These are phyloP conservation scores for Intellagama lesueurii DNA, from an alignment of 2,797 vertebrate species.

Conservation along the genomic window DNA sequence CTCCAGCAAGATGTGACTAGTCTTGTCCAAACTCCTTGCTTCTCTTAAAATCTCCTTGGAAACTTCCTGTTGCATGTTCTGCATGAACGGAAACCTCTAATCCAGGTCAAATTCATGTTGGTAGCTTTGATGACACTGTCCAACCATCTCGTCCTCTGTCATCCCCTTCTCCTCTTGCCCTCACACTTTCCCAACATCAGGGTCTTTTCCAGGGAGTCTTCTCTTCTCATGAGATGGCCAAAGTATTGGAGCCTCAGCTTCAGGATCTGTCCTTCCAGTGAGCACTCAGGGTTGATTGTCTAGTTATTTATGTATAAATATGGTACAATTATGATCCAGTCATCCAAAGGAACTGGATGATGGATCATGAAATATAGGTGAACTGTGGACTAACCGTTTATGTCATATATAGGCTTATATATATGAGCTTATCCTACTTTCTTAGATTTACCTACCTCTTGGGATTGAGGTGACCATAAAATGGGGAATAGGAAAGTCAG, in stretches of 20 bases:
- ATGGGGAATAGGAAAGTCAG: too few relatives aligned
- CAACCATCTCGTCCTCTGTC: too few relatives aligned
- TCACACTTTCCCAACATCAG: too few relatives aligned
- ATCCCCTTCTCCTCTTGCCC: too few relatives aligned
- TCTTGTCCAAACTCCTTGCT: neutral
- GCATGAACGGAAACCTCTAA: constrained; percentile 1
- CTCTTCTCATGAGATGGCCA: too few relatives aligned
- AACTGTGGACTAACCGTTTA: constrained; percentile 8
- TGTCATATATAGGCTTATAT: neutral
- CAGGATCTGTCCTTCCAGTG: too few relatives aligned
- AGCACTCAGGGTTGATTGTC: neutral
- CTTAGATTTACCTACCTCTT: too few relatives aligned
- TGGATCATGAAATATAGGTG: neutral
- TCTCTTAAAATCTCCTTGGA: neutral
- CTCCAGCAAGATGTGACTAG: neutral
- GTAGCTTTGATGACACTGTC: too few relatives aligned
- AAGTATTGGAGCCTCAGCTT: neutral
- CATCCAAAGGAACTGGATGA: constrained; percentile 22
- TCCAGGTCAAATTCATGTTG: too few relatives aligned
- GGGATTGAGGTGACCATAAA: too few relatives aligned
- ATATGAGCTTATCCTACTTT: too few relatives aligned
- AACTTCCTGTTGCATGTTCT: neutral
- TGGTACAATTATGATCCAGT: constrained; percentile 49
- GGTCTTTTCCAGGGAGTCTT: too few relatives aligned
- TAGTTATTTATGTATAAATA: constrained; percentile 56